Conservation (phyloP, 2,797 vertebrate species). For the Phrynocephalus vlangalii region DNA sequence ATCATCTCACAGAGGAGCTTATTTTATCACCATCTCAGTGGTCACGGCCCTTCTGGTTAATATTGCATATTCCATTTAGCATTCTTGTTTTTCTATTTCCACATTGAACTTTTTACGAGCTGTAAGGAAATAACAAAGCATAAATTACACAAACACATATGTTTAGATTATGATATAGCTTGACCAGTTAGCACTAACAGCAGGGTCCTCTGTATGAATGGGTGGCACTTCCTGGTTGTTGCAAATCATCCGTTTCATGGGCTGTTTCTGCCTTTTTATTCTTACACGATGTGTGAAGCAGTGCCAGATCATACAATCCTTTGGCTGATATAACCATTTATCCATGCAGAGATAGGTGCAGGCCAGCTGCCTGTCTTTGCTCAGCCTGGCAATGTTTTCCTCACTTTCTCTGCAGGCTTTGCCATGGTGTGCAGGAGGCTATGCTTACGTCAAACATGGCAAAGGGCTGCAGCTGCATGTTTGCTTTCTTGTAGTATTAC, state of each 20-base stretch:
- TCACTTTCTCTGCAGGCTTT: not conserved
- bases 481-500: conserved; percentile 13
- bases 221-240: not conserved
- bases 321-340: too few relatives aligned
- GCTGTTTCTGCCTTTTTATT: not conserved
- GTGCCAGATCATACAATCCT: too few relatives aligned
- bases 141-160: too few relatives aligned
- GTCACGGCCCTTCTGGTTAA: not conserved
- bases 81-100: not conserved
- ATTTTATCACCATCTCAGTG: not conserved
- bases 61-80: not conserved
- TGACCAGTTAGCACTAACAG: not conserved
- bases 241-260: too few relatives aligned
- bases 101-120: not conserved
- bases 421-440: conserved; percentile 16
- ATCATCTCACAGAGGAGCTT: too few relatives aligned
- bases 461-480: conserved; percentile 41
- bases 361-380: not conserved
- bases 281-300: not conserved
- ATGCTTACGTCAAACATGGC: conserved; percentile 47
- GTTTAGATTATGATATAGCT: too few relatives aligned
- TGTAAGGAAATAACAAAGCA: too few relatives aligned
- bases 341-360: not conserved
- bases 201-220: not conserved
- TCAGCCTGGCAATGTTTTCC: not conserved